Evolutionary conservation across 2,888 invertebrate genomes (phyloP), one percentile per base, ranked within the genome.

Genomic region (Ormyrus pomaceus): DNA sequence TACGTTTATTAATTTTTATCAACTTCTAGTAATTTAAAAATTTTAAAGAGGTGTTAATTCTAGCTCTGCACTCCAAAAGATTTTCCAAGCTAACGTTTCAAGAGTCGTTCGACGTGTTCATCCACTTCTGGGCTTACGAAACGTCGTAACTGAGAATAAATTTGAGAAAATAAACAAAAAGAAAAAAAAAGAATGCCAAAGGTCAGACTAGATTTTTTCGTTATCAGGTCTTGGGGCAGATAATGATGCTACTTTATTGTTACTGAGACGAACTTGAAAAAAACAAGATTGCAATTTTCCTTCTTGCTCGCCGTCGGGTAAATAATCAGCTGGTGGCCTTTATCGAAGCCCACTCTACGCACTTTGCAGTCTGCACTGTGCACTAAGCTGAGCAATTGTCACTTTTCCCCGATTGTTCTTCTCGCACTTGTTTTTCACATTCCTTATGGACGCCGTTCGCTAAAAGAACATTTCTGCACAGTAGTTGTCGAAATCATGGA

Each of bases 241-340:
- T 65, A 69, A 73, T 53, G 13, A 10, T 45, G 46, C 19, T 13
- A 45, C 34, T 53, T 75, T 64, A 69, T 80, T 77, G 62, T 77
- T 73, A 46, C 71, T 72, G 46, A n/a, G 13, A 62, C 70, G 74
- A 74, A 70, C 74, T 79, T 59, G 74, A 75, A 70, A 70, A 75
- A 71, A 82, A 71, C 62, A 61, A 66, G 76, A 76, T 72, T 71
- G 61, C 61, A 9, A 73, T 69, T 59, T 51, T 46, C 48, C 58
- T 46, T 62, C 69, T 61, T 56, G 58, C 62, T 53, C 34, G 55
- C 34, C 58, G 61, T 53, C 70, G 73, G 69, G 73, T 77, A 81
- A 81, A 82, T 82, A 82, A 80, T 64, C 72, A 81, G 76, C 71
- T 72, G 81, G 69, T 64, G 79, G 81, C 73, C 81, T 81, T 78